phyloP scores from a whole-genome alignment of 2,797 vertebrate genomes.

The Eremophila alpestris region DNA sequence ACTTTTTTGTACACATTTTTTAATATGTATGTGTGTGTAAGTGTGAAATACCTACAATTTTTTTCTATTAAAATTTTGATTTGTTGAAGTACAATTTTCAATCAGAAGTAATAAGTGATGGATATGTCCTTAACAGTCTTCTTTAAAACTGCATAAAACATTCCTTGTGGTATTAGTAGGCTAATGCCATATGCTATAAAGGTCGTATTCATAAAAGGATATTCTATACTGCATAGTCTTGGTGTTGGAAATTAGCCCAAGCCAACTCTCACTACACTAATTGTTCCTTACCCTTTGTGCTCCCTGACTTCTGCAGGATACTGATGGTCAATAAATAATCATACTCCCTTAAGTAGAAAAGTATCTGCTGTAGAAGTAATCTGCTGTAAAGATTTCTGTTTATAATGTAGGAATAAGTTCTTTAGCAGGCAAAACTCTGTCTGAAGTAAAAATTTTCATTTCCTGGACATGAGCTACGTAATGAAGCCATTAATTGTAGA shows the following conservation, averaged over 20 bases:
- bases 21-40: not conserved
- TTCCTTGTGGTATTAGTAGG: not conserved
- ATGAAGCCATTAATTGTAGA: not conserved
- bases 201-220: not conserved
- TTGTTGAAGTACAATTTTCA: not conserved
- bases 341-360: not conserved
- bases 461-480: not conserved
- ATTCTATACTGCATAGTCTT: not conserved
- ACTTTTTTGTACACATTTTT: rapidly evolving
- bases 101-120: not conserved
- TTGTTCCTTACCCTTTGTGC: not conserved
- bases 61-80: not conserved
- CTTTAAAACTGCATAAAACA: not conserved
- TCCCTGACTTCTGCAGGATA: not conserved
- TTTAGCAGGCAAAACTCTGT: not conserved
- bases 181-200: not conserved
- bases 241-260: conserved; percentile 16
- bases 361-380: not conserved
- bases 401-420: not conserved
- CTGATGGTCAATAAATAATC: not conserved
- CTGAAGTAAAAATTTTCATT: not conserved
- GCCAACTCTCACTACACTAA: not conserved
- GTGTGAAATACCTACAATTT: not conserved
- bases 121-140: not conserved
- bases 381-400: not conserved